Percentiles rank a stretch among this genome's conserved stretches.
phyloP scores from a whole-genome alignment of 2,113 vertebrate species.

The Eonycteris spelaea region DNA sequence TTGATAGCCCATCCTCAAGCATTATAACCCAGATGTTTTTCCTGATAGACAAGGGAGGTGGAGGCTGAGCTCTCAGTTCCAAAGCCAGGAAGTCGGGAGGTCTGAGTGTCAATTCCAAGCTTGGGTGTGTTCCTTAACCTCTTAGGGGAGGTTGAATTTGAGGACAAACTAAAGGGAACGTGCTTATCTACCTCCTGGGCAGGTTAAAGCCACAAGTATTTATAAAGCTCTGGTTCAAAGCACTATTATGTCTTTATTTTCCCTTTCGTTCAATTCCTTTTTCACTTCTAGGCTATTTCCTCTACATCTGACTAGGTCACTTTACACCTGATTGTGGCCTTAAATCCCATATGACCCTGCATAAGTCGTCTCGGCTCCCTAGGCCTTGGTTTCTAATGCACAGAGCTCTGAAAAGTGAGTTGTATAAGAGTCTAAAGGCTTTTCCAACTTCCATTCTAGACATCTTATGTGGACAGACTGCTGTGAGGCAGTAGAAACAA shows the following conservation, averaged over 20 bases:
- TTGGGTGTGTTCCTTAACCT: conserved; percentile 80
- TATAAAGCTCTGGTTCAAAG: conserved; percentile 69
- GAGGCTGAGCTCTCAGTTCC: conserved; percentile 60
- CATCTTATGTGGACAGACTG: background rate
- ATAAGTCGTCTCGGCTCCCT: background rate
- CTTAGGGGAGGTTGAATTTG: conserved; percentile 70
- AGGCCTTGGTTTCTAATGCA: background rate
- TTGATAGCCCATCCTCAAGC: conserved; percentile 62
- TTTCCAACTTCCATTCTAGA: background rate
- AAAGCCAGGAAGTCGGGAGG: conserved; percentile 77
- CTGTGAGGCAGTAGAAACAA: background rate
- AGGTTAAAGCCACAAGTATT: conserved; percentile 68
- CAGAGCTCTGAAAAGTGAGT: background rate
- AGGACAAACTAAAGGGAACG: conserved; percentile 68
- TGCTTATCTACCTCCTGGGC: conserved; percentile 76
- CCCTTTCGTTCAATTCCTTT: conserved; percentile 29
- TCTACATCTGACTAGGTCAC: background rate
- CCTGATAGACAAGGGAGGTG: conserved; percentile 76
- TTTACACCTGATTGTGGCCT: conserved; percentile 13
- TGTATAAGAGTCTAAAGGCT: background rate
- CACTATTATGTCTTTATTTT: background rate
- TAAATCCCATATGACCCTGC: background rate
- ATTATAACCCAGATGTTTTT: conserved; percentile 77
- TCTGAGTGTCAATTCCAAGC: conserved; percentile 77
- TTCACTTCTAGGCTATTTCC: conserved; percentile 45